Evolutionary conservation across 1,140 invertebrate genomes (phyloP).

Genomic region (Ruditapes philippinarum): DNA sequence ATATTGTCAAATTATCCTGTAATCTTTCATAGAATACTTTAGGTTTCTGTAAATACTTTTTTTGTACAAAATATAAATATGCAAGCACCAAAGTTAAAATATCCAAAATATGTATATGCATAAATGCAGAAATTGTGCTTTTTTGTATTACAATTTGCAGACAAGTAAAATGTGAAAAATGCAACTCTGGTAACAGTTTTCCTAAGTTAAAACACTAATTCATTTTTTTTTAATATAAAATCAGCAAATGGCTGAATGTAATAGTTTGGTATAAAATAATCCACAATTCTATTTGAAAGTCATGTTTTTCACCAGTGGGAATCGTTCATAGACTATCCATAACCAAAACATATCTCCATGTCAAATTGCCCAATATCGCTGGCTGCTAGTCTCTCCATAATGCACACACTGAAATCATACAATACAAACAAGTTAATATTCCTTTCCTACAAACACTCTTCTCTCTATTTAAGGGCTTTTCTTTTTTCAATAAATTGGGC

Average conservation of each 20-base stretch:
- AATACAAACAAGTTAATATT: neutral
- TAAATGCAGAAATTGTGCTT: neutral
- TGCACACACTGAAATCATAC: neutral
- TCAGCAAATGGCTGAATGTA: neutral
- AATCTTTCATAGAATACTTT: no score
- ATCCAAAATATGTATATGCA: no score
- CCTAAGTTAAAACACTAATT: neutral
- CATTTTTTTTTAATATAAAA: neutral
- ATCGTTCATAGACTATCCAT: slow-evolving; percentile 35
- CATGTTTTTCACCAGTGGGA: neutral
- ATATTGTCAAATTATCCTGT: no score
- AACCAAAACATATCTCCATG: slow-evolving; percentile 65
- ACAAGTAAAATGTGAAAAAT: slow-evolving; percentile 20
- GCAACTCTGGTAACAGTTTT: neutral
- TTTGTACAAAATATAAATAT: no score
- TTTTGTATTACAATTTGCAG: neutral
- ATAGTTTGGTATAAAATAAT: neutral
- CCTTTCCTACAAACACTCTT: neutral
- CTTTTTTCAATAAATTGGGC: no score
- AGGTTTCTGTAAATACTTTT: no score
- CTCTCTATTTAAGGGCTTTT: neutral
- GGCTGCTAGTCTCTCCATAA: slow-evolving; percentile 2
- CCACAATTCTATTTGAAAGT: neutral
- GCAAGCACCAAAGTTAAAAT: no score
- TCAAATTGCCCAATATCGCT: slow-evolving; percentile 37